Conservation (phyloP, 2,888 invertebrate genomes). For the Lysandra bellargus region DNA sequence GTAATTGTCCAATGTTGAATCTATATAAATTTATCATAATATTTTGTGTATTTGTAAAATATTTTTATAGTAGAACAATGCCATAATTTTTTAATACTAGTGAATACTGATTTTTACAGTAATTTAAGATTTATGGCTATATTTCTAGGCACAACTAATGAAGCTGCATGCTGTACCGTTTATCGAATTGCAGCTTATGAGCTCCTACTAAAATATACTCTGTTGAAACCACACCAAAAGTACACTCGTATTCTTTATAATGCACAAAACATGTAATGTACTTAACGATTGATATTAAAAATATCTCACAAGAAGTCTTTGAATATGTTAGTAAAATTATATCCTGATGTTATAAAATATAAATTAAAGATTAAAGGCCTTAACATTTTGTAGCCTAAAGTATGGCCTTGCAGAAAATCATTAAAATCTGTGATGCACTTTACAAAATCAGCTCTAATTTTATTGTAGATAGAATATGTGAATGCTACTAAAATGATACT, state of each 20-base stretch:
- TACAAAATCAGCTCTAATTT: conserved; percentile 63
- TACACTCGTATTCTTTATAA: conserved; percentile 21
- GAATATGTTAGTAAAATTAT: conserved; percentile 42
- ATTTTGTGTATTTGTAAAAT: conserved; percentile 55
- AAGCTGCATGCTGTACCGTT: conserved; percentile 11
- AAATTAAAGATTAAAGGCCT: conserved; percentile 58
- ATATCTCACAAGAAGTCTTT: conserved; percentile 39
- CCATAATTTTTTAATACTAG: conserved; percentile 35
- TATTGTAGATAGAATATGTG: conserved; percentile 38
- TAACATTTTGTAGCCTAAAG: conserved; percentile 56
- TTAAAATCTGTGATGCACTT: conserved; percentile 74
- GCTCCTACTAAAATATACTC: conserved; percentile 20
- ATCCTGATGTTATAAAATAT: conserved; percentile 45
- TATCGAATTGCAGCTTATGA: neutral
- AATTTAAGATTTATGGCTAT: conserved; percentile 16
- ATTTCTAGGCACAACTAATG: conserved; percentile 12
- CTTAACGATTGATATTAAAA: conserved; percentile 65
- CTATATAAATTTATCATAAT: conserved; percentile 56
- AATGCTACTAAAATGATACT: conserved; percentile 41
- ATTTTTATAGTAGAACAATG: conserved; percentile 46
- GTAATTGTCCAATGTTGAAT: conserved; percentile 54
- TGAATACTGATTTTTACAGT: conserved; percentile 25
- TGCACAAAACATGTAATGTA: conserved; percentile 53
- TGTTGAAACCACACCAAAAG: conserved; percentile 35
- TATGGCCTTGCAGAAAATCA: conserved; percentile 66